Base-by-base conservation (phyloP, 2,797 vertebrate genomes). In the Phalanger gymnotis region DNA sequence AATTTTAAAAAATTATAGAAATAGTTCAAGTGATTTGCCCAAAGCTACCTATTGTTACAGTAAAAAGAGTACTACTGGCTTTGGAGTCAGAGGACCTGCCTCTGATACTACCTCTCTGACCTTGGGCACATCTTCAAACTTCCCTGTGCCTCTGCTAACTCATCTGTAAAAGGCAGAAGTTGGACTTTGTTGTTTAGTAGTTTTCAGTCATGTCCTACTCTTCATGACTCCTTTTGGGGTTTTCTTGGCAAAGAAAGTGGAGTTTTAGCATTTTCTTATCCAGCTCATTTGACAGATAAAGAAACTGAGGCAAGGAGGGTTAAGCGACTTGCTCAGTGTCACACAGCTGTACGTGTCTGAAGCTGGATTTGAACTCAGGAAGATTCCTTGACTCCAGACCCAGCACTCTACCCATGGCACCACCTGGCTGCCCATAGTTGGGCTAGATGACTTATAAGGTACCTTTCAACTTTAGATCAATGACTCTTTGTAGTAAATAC, bases 71-170 rank as follows among this genome's bases (percentile, higher is more conserved):
- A 40, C 16, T 22, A 73, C n/a, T 25, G 66, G 7, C n/a, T 66
- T 34, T 40, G 14, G 61, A 66, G 34, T 66, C 13, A n/a, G 61
- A 66, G 14, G 61, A n/a, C 34, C 61, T 40, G n/a, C 16, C 4
- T 73, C 34, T 73, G 34, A n/a, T 2, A 12, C 30, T 14, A 1
- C 53, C 53, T 47, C 66, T 9, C 28, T 54, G 54, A 47, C 54
- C 89, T 22, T 55, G 87, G 55, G 10, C 66, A 56, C 90, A 66
- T 0, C 12, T 30, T 52, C 56, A 22, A 25, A 31, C 58, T 14
- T 91, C 81, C 94, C 95, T 92, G 87, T 93, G 81, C 22, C 53
- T 90, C 58, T 91, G 30, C 28, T 28, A 30, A 28, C 81, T 58
- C 34, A 0, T 53, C 16, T 66, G 55, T 66, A 90, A 94, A n/a